phyloP scores from a whole-genome alignment of 2,797 vertebrate genomes.

The Pterois miles region DNA sequence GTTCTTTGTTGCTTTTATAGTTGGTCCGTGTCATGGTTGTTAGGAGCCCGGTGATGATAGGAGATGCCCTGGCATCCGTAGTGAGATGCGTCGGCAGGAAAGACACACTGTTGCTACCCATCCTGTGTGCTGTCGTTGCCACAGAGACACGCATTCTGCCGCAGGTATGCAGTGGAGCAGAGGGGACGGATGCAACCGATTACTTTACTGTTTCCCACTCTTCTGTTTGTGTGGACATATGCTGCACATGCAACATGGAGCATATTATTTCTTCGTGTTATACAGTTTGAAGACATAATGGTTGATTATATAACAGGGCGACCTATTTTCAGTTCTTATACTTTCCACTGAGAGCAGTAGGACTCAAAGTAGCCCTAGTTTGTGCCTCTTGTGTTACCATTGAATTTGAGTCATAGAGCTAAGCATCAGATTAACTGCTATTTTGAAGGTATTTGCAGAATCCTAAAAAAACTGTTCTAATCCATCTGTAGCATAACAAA shows the following conservation, averaged over 20 bases:
- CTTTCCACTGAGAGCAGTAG: neutral
- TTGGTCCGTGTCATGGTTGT: constrained; percentile 19
- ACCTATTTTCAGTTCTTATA: constrained; percentile 10
- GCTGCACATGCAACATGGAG: neutral
- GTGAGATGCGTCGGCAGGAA: constrained; percentile 47
- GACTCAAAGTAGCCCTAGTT: neutral
- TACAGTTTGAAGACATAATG: neutral
- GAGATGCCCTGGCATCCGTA: constrained; percentile 53
- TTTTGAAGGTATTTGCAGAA: neutral
- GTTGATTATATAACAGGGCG: neutral
- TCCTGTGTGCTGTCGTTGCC: constrained; percentile 36
- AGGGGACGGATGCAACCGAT: constrained; percentile 11
- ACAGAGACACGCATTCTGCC: constrained; percentile 49
- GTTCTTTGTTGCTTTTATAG: neutral
- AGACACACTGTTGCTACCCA: constrained; percentile 65
- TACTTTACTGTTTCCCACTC: neutral
- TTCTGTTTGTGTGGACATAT: neutral
- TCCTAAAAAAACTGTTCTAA: neutral
- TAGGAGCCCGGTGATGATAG: constrained; percentile 16
- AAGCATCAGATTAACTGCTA: neutral
- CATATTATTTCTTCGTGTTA: neutral
- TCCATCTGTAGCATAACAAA: neutral
- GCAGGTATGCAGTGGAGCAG: constrained; percentile 56
- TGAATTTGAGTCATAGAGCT: neutral
- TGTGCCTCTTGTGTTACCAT: neutral